Base-by-base conservation (phyloP, 2,797 vertebrate genomes). In the Bradypodion ventrale region DNA sequence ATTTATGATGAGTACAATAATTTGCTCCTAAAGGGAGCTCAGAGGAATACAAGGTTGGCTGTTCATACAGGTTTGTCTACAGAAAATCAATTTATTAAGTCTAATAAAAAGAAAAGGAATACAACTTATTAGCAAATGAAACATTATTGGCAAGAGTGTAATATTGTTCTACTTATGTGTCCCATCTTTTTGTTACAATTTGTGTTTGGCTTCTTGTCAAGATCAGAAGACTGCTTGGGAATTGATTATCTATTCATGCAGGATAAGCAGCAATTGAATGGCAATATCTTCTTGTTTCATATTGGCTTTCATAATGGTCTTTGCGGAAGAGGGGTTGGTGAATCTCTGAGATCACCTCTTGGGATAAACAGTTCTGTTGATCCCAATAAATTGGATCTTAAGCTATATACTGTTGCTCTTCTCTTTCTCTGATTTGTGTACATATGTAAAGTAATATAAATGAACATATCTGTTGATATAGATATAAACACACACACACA, bases 1-100 rank as follows among this genome's bases (percentile, higher is more conserved):
- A 87, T 80, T 73, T 75, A 79, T 70, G 77, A 75, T 69, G 27
- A 75, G 21, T 75, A 35, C 40, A 75, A 78, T 83, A 80, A 83
- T 84, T 87, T 76, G 56, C 29, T 72, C 73, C 49, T 72, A 70
- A 83, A 46, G 49, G 35, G 52, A 62, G 23, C 40, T 37, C 73
- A 80, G 12, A 42, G 29, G 72, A 70, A 69, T 63, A 35, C 62
- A 37, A 52, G 63, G 29, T 79, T 79, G 66, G 40, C 65, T 70
- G 65, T 74, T 83, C 15, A 56, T 65, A 52, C 29, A 70, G 56
- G 29, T 72, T 86, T 77, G 13, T 77, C 74, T 65, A 37, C 37
- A 65, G 37, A 78, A 73, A 78, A 73, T n/a, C n/a, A 35, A 56
- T 74, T 56, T 66, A 44, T 56, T 66, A 44, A 74, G 74, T 16